Conservation (phyloP, 2,797 vertebrate genomes). For the Pangasius sanitwongsei region DNA sequence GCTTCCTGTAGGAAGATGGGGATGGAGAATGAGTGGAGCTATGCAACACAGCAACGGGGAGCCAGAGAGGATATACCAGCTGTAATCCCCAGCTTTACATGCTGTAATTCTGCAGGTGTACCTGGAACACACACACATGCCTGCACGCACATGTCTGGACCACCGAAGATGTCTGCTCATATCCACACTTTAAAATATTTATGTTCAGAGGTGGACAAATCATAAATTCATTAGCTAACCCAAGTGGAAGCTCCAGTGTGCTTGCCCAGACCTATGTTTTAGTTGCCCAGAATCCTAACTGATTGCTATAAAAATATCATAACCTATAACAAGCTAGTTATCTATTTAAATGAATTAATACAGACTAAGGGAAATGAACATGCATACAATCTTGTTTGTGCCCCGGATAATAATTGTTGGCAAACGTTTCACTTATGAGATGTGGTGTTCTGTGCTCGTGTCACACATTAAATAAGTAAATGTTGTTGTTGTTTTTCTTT, state of each 20-base stretch:
- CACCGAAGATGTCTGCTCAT: neutral
- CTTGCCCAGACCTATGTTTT: neutral
- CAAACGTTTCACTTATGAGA: neutral
- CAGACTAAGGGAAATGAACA: neutral
- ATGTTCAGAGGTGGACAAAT: neutral
- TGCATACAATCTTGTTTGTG: neutral
- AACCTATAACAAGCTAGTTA: neutral
- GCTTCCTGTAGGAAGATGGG: slow-evolving; percentile 49
- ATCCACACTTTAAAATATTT: neutral
- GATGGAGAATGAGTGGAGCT: slow-evolving; percentile 32
- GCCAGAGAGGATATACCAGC: slow-evolving; percentile 60
- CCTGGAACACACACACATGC: slow-evolving; percentile 5
- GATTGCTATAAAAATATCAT: neutral
- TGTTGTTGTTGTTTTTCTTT: too few species aligned
- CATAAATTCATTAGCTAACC: neutral
- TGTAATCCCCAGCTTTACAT: slow-evolving; percentile 81
- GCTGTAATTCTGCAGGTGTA: slow-evolving; percentile 74
- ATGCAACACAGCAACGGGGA: slow-evolving; percentile 65
- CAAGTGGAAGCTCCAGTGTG: neutral
- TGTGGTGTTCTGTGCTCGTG: neutral
- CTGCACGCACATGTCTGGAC: neutral
- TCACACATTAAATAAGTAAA: neutral
- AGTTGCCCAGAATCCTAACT: neutral
- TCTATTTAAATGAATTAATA: neutral
- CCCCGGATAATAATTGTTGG: neutral